Base-by-base conservation (phyloP, 2,113 vertebrate genomes). In the Oostethus manadensis region DNA sequence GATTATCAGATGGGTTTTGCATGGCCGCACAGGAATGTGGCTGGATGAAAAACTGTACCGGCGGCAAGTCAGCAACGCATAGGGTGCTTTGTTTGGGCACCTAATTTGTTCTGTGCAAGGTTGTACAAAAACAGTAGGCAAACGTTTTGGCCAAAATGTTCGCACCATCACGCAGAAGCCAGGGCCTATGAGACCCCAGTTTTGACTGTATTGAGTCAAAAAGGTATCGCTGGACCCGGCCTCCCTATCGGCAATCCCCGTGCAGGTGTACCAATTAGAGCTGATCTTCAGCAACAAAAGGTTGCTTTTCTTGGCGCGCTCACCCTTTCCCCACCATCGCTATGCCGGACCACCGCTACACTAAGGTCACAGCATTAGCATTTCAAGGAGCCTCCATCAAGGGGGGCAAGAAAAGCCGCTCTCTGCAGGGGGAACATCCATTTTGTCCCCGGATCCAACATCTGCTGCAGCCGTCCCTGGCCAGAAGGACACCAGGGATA, bases 361-460 rank as follows among this genome's bases (percentile, higher is more conserved):
- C 89, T 90, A 91, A 91, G 91, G 88, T 86, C 63, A 83, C 82
- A 82, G 82, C 88, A 96, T 94, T 97, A 93, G 93, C 94, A 94
- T 94, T 94, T 95, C 94, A 95, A 96, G 93, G 91, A 89, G 86
- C 86, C 88, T 90, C 90, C 90, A 90, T 90, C 91, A 93, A 90
- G 69, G 80, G 88, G 78, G 87, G 90, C 89, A 92, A 93, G 93
- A 93, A 94, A 94, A 93, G 92, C 90, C 91, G 87, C 88, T 92
- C 92, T 92, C 78, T 69, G 90, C 83, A 88, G 91, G 90, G 92
- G 90, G 91, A 86, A 42, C 89, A 90, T 91, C 91, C 91, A 92
- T 92, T 94, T 92, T 93, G 92, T 94, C 91, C 90, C 91, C 58
- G 90, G 90, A 91, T 91, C 78, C 90, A 93, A 96, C 94, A 94